phyloP scores from a whole-genome alignment of 2,113 vertebrate species.

The Anthoscopus minutus region DNA sequence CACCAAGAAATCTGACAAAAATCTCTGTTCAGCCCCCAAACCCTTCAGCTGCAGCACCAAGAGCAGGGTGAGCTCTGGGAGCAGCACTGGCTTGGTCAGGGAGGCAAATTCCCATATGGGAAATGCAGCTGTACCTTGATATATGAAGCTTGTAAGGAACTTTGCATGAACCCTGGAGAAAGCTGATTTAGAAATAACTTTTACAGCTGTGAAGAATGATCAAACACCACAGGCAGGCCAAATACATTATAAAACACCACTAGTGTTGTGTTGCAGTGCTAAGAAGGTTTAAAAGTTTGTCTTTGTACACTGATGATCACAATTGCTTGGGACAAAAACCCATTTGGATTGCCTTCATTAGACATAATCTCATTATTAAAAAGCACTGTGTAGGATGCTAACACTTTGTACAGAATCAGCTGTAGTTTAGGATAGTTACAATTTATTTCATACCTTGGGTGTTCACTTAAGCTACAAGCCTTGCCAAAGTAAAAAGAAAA shows the following conservation, averaged over 20 bases:
- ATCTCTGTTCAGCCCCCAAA: not conserved
- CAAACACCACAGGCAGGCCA: not conserved
- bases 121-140: not conserved
- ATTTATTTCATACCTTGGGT: not conserved
- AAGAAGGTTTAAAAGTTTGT: not conserved
- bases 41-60: not conserved
- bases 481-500: not conserved
- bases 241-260: not conserved
- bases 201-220: not conserved
- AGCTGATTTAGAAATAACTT: not conserved
- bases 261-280: not conserved
- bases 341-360: not conserved
- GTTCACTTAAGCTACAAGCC: not conserved
- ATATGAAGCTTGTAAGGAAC: not conserved
- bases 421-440: not conserved
- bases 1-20: not conserved
- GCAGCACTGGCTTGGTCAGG: not conserved
- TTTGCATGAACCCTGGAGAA: not conserved
- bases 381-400: not conserved
- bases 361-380: not conserved
- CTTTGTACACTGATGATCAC: not conserved
- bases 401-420: not conserved
- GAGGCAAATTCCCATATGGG: not conserved
- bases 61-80: not conserved
- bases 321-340: not conserved